A percentile compares a stretch with the other conserved stretches of the same genome.
phyloP scores from a whole-genome alignment of 2,797 vertebrate species.

The Neoniphon sammara region DNA sequence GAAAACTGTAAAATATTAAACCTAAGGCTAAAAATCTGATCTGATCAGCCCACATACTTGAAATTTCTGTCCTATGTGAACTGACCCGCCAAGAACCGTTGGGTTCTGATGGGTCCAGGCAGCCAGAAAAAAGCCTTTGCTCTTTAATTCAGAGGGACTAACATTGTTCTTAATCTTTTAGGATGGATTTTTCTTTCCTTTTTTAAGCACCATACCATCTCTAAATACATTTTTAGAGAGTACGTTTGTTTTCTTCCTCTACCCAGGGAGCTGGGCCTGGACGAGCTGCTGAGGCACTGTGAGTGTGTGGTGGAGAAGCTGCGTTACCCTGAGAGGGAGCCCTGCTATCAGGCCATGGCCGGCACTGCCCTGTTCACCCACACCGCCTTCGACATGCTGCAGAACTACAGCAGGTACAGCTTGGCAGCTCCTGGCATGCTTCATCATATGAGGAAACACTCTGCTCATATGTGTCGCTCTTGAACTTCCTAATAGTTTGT shows the following conservation, averaged over 20 bases:
- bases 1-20: too few relatives aligned
- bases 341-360: conserved; percentile 81
- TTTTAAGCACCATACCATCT: background rate
- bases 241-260: background rate
- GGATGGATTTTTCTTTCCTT: background rate
- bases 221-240: background rate
- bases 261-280: conserved; percentile 82
- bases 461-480: background rate
- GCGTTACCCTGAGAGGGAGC: conserved; percentile 77
- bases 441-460: background rate
- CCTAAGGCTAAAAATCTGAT: too few relatives aligned
- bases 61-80: too few relatives aligned
- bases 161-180: too few relatives aligned
- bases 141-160: too few relatives aligned
- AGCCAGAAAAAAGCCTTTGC: too few relatives aligned
- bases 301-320: conserved; percentile 80
- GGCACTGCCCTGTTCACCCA: conserved; percentile 80
- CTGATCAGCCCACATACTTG: too few relatives aligned
- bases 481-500: conserved; percentile 16
- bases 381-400: conserved; percentile 78
- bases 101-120: too few relatives aligned
- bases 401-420: conserved; percentile 81
- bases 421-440: background rate
- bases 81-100: too few relatives aligned
- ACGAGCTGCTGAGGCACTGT: conserved; percentile 78